Evolutionary conservation across 2,888 invertebrate genomes (phyloP), one percentile per base, ranked within the genome.

Genomic region (Synergus laeviventris): DNA sequence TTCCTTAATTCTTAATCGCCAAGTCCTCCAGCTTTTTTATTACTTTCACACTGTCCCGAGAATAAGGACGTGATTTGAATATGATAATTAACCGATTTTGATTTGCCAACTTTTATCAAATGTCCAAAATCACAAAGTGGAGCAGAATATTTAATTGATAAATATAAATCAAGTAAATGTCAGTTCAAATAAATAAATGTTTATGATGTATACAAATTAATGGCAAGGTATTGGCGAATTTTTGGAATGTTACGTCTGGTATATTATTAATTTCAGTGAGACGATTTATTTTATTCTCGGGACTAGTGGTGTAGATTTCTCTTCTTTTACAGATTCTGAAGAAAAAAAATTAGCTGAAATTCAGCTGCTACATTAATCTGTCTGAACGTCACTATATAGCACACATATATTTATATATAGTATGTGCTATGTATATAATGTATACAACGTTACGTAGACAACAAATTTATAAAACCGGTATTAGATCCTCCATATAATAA

Each of bases 401-500:
- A 31, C 31, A 31, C 31, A 31, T 31, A 31, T 31, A 5, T 31
- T 31, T 31, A 31, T 31, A 31, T 31, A 31, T n/a, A n/a, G n/a
- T n/a, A n/a, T n/a, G n/a, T n/a, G n/a, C 31, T 31, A 31, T 31
- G 7, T n/a, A n/a, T 49, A n/a, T 49, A 39, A 39, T 11, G 11
- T 39, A 11, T 49, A 49, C 9, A n/a, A 49, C 8, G n/a, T 49
- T n/a, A 49, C 49, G n/a, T n/a, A n/a, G 49, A 49, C n/a, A 18
- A 45, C 16, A 16, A 18, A 64, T 45, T 42, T 1, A 49, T 45
- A 49, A 70, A 70, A 45, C 31, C 70, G 24, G 45, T 31, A 70
- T 45, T 49, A 49, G 24, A 80, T 81, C 81, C 64, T 62, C 45
- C 38, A 79, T 79, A 61, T 73, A 84, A 83, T 79, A 81, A 84